Evolutionary conservation across 2,113 vertebrate genomes (phyloP).

Genomic region (Poecilia latipinna): DNA sequence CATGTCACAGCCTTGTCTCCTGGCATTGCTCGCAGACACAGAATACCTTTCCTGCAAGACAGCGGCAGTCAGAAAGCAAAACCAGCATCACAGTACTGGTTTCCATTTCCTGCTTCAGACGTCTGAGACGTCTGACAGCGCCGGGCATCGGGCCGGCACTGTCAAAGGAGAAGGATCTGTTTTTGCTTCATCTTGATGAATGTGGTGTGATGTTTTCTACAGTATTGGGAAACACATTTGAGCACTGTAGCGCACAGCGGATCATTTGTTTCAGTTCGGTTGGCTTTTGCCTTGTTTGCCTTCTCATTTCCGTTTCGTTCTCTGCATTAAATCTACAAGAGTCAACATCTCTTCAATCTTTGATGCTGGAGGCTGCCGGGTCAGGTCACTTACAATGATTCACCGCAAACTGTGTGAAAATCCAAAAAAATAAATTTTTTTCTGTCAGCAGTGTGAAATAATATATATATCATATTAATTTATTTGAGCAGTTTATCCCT

Average conservation of each 20-base stretch:
- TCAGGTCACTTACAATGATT: no score
- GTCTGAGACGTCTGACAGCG: not conserved
- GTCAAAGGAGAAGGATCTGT: not conserved
- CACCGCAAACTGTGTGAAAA: no score
- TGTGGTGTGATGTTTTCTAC: slow-evolving; percentile 9
- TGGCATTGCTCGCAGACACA: slow-evolving; percentile 55
- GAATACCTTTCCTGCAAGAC: slow-evolving; percentile 46
- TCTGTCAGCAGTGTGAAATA: no score
- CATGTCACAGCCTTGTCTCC: slow-evolving; percentile 52
- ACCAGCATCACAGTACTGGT: slow-evolving; percentile 16
- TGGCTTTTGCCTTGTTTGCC: not conserved
- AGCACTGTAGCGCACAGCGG: not conserved
- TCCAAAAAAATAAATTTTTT: no score
- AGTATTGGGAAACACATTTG: not conserved
- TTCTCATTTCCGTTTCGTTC: not conserved
- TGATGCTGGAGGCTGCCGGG: no score
- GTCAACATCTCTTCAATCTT: slow-evolving; percentile 12
- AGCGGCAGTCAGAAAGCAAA: slow-evolving; percentile 23
- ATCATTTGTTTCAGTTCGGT: slow-evolving; percentile 3
- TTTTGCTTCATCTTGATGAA: not conserved
- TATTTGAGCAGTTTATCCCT: no score
- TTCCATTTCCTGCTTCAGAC: slow-evolving; percentile 10
- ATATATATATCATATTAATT: no score
- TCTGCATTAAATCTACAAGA: slow-evolving; percentile 6
- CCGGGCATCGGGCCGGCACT: not conserved